Conservation (phyloP, 2,113 vertebrate species). For the Campylorhamphus procurvoides region DNA sequence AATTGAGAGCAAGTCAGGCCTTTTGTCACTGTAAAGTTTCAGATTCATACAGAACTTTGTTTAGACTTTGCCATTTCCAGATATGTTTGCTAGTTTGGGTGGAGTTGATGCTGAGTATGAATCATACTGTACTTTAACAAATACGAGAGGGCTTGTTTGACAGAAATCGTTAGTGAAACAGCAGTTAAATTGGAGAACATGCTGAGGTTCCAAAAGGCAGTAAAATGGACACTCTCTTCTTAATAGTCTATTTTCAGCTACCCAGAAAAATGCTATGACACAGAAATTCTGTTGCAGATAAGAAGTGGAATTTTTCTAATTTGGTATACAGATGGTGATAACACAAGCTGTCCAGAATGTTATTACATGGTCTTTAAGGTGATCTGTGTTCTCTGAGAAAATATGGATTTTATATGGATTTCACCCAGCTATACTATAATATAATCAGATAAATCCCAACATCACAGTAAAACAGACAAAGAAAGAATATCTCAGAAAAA, state of each 20-base stretch:
- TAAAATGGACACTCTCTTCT: neutral
- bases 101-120: neutral
- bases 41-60: neutral
- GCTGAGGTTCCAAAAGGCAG: neutral
- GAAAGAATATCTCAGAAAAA: neutral
- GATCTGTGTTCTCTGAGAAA: neutral
- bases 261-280: neutral
- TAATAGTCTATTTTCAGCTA: neutral
- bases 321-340: neutral
- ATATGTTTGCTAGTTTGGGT: neutral
- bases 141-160: neutral
- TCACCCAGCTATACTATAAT: neutral
- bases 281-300: neutral
- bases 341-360: neutral
- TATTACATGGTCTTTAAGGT: neutral
- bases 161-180: neutral
- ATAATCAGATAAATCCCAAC: neutral
- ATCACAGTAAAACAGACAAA: neutral
- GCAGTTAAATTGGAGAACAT: neutral
- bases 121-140: neutral
- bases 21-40: neutral
- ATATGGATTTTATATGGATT: neutral
- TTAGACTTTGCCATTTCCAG: neutral
- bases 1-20: neutral
- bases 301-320: neutral